Base-by-base conservation (phyloP, 35 echinoderm and acorn worm species). In the Stichopus chloronotus region DNA sequence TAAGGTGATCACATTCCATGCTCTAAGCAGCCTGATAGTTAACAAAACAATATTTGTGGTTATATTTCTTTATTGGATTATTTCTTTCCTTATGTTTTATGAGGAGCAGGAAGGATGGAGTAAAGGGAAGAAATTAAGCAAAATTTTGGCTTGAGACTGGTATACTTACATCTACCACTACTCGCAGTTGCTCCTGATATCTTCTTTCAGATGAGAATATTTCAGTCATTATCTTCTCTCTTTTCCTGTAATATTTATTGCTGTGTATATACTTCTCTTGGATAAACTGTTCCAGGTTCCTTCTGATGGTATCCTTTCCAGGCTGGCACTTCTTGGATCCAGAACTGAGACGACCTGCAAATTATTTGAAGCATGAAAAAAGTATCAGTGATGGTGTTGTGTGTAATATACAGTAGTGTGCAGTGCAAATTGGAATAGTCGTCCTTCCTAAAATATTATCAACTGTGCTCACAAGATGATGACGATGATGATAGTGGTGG, bases 121-220 rank as follows among this genome's bases (percentile, higher is more conserved):
- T 43, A 3, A 43, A 43, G 30, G 30, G 30, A 43, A 43, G 30
- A 43, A 43, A 3, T 43, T 43, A 1, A 43, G 30, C 30, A 43
- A 43, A 43, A 43, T 43, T 43, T 43, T 43, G 30, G 30, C 30
- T 43, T 43, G 30, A 43, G 30, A 43, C 30, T 43, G 30, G 30
- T 43, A 43, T 43, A 90, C 87, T 53, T 92, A 98, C 96, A 76
- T 94, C 88, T 30, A 98, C 90, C 58, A 95, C 61, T 9, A 94
- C 91, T 14, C 72, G 14, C 77, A 98, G 87, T 63, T 98, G 96
- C 79, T 95, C 92, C 87, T 96, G 93, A 80, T 98, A 98, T 16
- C 90, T 91, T 53, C 93, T 87, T 65, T 98, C 96, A 0, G 96
- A 94, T 22, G 90, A 71, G 87, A 98, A 98, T 56, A 98, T 95